A percentile compares a stretch with the other conserved stretches of the same genome.
phyloP scores from a whole-genome alignment of 2,113 vertebrate genomes.

The Opisthocomus hoazin region DNA sequence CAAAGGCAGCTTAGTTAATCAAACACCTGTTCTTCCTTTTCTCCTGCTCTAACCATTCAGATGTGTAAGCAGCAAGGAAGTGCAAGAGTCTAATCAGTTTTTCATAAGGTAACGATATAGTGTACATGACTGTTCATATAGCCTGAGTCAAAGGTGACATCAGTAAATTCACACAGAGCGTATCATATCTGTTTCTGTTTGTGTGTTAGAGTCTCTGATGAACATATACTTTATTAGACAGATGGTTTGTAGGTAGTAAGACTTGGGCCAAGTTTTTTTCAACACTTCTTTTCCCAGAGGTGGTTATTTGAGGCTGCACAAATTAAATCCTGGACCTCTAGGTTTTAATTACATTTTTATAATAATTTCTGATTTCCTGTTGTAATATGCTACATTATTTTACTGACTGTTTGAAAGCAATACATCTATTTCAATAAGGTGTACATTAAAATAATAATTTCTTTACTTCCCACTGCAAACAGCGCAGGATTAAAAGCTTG shows the following conservation, averaged over 20 bases:
- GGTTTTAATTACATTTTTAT: not conserved
- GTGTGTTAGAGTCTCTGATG: not conserved
- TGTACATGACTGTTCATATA: not conserved
- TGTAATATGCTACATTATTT: not conserved
- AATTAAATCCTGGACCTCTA: not conserved
- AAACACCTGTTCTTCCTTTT: not conserved
- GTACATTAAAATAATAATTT: not conserved
- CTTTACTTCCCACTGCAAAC: not conserved
- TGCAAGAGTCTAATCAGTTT: not conserved
- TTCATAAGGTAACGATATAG: not conserved
- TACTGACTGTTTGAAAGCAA: not conserved
- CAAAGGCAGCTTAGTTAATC: not conserved
- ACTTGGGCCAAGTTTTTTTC: not conserved
- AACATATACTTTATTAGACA: conserved; percentile 27
- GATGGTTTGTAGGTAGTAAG: not conserved
- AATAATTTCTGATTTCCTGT: not conserved
- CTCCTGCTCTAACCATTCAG: not conserved
- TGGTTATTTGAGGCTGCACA: not conserved
- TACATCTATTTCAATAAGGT: not conserved
- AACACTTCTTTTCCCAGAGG: not conserved
- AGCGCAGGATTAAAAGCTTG: not conserved
- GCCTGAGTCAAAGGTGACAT: not conserved
- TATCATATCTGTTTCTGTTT: not conserved
- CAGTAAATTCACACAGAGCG: not conserved
- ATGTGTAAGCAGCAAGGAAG: not conserved